phyloP scores from a whole-genome alignment of 1,140 invertebrate genomes.

The Anadara kagoshimensis region DNA sequence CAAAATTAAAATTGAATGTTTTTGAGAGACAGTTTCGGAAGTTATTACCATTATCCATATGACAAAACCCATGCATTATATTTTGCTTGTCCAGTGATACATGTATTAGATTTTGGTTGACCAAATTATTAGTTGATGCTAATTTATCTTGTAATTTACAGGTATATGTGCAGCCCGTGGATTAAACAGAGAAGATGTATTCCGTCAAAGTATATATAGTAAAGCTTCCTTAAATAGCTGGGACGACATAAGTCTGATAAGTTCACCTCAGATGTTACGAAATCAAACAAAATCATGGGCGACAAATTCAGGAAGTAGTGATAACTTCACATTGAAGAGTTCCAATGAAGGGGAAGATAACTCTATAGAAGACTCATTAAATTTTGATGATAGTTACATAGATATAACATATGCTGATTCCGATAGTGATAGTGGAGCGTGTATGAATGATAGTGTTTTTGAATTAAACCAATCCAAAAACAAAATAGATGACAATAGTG shows the following conservation, averaged over 20 bases:
- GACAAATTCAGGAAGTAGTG: neutral
- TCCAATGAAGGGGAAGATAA: slow-evolving; percentile 8
- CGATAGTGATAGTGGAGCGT: slow-evolving; percentile 13
- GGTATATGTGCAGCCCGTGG: neutral
- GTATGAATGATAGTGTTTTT: neutral
- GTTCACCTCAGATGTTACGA: slow-evolving; percentile 2
- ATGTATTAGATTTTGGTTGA: neutral
- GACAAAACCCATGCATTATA: neutral
- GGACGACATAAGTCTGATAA: slow-evolving; percentile 1
- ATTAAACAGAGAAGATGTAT: neutral
- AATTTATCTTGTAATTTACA: neutral
- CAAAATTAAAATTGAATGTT: neutral
- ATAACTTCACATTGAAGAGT: neutral
- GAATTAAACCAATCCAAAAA: too few species aligned
- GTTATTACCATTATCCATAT: neutral
- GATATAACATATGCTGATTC: slow-evolving; percentile 4
- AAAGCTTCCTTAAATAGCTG: slow-evolving; percentile 3
- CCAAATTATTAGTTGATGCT: neutral
- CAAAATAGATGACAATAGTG: too few species aligned
- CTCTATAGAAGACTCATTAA: neutral
- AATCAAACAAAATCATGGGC: neutral
- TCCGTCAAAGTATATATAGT: slow-evolving; percentile 8
- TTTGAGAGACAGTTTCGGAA: neutral
- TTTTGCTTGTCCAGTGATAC: too few species aligned
- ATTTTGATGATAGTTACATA: slow-evolving; percentile 16